These are phyloP conservation scores for Ceyx margarethae DNA, from an alignment of 2,113 vertebrate genomes.

Conservation along the genomic window DNA sequence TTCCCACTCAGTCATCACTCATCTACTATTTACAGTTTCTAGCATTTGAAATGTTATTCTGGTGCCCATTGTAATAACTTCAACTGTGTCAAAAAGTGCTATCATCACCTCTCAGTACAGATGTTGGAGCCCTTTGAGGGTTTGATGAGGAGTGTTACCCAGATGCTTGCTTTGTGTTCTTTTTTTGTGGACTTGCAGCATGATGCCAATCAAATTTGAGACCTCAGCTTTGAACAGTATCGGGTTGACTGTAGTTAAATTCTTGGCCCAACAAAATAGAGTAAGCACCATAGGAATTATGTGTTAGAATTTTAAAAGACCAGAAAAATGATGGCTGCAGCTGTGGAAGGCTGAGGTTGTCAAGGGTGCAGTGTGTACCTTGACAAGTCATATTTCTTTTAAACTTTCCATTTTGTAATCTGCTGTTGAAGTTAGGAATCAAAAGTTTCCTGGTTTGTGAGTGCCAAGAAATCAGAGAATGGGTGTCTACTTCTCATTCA, in stretches of 20 bases:
- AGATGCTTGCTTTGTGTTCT: not conserved
- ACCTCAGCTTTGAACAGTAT: not conserved
- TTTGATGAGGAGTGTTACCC: not conserved
- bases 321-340: not conserved
- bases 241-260: not conserved
- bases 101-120: not conserved
- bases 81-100: not conserved
- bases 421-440: constrained; percentile 9
- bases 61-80: not conserved
- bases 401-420: constrained; percentile 5
- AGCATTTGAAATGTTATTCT: not conserved
- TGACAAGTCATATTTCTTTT: not conserved
- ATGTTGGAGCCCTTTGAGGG: not conserved
- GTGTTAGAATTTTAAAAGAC: not conserved
- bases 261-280: not conserved
- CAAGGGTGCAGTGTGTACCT: not conserved
- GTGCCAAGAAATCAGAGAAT: not conserved
- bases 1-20: not conserved
- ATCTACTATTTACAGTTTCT: not conserved
- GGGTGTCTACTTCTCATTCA: not conserved
- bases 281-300: not conserved
- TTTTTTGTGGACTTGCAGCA: not conserved
- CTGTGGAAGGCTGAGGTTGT: not conserved
- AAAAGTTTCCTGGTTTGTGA: not conserved
- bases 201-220: not conserved